phyloP scores from a whole-genome alignment of 1,140 invertebrate genomes.

The Proales similis region DNA sequence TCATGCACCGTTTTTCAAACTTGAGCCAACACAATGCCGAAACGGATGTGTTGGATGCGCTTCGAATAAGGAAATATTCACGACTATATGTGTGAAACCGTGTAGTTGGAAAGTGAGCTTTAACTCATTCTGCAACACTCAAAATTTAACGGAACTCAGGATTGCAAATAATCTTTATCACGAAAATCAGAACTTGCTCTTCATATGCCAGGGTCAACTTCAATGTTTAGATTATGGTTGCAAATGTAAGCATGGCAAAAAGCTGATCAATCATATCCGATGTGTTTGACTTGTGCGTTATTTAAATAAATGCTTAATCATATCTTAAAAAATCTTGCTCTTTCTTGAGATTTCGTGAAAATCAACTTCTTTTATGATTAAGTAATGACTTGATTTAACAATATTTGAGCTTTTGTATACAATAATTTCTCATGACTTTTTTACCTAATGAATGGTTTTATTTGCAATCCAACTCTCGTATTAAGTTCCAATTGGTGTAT shows the following conservation, averaged over 20 bases:
- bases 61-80: neutral
- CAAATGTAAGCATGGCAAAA: too few relatives aligned
- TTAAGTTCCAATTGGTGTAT: neutral
- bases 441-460: neutral
- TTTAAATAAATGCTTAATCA: too few relatives aligned
- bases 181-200: too few relatives aligned
- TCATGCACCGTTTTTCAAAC: slow-evolving; percentile 7
- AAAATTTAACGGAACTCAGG: too few relatives aligned
- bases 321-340: too few relatives aligned
- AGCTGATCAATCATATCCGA: too few relatives aligned
- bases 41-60: slow-evolving; percentile 4
- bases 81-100: slow-evolving; percentile 3
- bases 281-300: too few relatives aligned
- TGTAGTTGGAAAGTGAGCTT: slow-evolving; percentile 18
- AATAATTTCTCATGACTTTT: neutral
- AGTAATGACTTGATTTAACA: neutral
- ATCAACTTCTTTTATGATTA: neutral
- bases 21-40: neutral
- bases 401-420: neutral
- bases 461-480: neutral
- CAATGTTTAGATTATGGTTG: too few relatives aligned
- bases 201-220: too few relatives aligned
- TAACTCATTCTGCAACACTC: slow-evolving; percentile 34
- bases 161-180: too few relatives aligned
- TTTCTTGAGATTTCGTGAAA: too few relatives aligned